Evolutionary conservation across 2,113 vertebrate genomes (phyloP).

Genomic region (Pachyramphus minor): DNA sequence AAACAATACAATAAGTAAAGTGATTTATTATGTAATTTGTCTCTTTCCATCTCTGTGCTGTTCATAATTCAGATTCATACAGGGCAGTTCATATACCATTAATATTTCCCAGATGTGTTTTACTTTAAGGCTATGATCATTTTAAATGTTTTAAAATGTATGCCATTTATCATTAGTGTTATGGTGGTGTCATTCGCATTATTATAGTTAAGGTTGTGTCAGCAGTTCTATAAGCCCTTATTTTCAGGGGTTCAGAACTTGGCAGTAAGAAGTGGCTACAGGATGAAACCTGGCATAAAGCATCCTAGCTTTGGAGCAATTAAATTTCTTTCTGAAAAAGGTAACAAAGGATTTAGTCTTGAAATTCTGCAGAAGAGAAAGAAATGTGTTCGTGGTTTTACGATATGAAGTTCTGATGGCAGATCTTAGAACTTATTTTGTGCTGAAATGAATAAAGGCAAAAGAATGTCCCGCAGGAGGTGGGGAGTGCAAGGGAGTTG

Average conservation of each 20-base stretch:
- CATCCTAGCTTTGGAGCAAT: constrained; percentile 11
- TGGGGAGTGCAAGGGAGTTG: neutral
- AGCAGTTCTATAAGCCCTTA: constrained; percentile 57
- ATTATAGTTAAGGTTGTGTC: constrained; percentile 70
- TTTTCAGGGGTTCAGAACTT: constrained; percentile 65
- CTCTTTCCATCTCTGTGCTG: constrained; percentile 75
- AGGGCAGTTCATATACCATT: constrained; percentile 72
- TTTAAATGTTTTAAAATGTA: constrained; percentile 79
- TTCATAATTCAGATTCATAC: constrained; percentile 76
- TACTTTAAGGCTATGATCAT: constrained; percentile 75
- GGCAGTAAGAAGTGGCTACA: constrained; percentile 54
- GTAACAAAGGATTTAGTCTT: constrained; percentile 7
- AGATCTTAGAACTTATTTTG: neutral
- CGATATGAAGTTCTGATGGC: neutral
- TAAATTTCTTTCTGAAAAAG: constrained; percentile 14
- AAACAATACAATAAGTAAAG: constrained; percentile 74
- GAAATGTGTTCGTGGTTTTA: neutral
- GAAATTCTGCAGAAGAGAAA: neutral
- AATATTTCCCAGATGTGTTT: constrained; percentile 76
- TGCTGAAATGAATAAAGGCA: neutral
- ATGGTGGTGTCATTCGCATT: constrained; percentile 58
- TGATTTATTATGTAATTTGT: constrained; percentile 83
- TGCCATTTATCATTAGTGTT: constrained; percentile 76
- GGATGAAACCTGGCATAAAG: constrained; percentile 39
- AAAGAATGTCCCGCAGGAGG: neutral